These are phyloP conservation scores for Cyphomyrus discorhynchus DNA, from an alignment of 2,113 vertebrate genomes.

Conservation along the genomic window DNA sequence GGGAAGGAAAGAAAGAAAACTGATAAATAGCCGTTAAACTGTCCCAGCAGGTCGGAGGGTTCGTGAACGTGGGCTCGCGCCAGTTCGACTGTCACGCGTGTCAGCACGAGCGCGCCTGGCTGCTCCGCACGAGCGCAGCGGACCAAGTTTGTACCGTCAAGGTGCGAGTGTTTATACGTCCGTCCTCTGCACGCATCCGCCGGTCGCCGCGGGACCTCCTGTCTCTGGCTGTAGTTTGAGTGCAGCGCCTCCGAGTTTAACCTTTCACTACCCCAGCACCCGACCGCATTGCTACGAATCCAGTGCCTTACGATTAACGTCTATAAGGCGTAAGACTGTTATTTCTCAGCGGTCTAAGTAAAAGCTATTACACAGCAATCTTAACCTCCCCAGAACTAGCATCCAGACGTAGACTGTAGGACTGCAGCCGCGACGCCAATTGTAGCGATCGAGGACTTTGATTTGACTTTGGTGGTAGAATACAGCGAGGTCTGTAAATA, in stretches of 20 bases:
- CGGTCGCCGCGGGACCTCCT: neutral
- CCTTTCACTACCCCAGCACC: neutral
- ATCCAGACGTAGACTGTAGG: neutral
- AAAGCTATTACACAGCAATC: neutral
- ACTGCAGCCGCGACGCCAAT: neutral
- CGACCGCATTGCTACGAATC: neutral
- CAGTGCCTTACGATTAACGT: neutral
- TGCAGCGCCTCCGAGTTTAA: neutral
- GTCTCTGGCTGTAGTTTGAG: neutral
- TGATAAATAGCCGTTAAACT: neutral
- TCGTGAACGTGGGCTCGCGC: neutral
- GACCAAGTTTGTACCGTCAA: slow-evolving; percentile 12
- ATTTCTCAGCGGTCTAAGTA: neutral
- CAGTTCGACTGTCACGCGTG: neutral
- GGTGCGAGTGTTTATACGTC: slow-evolving; percentile 4
- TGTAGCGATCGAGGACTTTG: neutral
- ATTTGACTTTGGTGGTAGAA: neutral
- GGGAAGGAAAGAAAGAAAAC: neutral
- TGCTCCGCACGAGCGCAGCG: neutral
- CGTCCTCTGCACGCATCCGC: neutral
- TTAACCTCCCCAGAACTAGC: neutral
- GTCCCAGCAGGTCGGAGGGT: slow-evolving; percentile 4
- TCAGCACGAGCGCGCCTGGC: neutral
- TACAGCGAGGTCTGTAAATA: neutral
- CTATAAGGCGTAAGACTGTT: neutral